Evolutionary conservation across 2,797 vertebrate genomes (phyloP), one percentile per base, ranked within the genome.

Genomic region (Microctenopoma stevenorrisi): DNA sequence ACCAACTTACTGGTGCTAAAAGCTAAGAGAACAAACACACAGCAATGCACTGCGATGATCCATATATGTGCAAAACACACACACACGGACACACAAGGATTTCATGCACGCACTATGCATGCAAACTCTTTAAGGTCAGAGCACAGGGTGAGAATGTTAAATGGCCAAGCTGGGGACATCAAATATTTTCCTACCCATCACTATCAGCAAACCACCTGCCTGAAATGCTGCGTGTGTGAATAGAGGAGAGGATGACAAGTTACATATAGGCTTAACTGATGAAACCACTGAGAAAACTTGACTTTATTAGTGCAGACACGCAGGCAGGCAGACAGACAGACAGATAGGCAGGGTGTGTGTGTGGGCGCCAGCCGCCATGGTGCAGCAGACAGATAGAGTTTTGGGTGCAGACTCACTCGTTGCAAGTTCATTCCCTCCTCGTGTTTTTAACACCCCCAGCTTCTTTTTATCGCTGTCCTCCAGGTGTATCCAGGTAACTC

Each of bases 401-500:
- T 79, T 30, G 55, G 76, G 68, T 64, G 71, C 71, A 66, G 54
- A 58, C 63, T 58, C 13, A 6, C 76, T 64, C 52, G 88, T 90
- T 90, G 90, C 83, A 63, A 79, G 73, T 75, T 86, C 74, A 72
- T 68, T 69, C 78, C 78, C 78, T 47, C 78, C 79, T 71, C 22
- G 60, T 47, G 64, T 53, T 82, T 88, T 88, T 78, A 92, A 90
- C 81, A 87, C 77, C 62, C 78, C 73, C 70, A 64, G 64, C 63
- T 87, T 72, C 44, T 86, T 93, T 22, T 95, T 95, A 95, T 95
- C 89, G 54, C 92, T 81, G 77, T 79, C 74, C 82, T 90, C 89
- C 89, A 91, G 92, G 92, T 94, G 94, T 95, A 93, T 94, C 95
- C 89, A 94, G 94, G 95, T 94, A 94, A 95, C 94, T 91, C 89